A percentile compares a stretch with the other conserved stretches of the same genome.
phyloP scores from a whole-genome alignment of 1,140 invertebrate genomes.

The Dinothrombium tinctorium region DNA sequence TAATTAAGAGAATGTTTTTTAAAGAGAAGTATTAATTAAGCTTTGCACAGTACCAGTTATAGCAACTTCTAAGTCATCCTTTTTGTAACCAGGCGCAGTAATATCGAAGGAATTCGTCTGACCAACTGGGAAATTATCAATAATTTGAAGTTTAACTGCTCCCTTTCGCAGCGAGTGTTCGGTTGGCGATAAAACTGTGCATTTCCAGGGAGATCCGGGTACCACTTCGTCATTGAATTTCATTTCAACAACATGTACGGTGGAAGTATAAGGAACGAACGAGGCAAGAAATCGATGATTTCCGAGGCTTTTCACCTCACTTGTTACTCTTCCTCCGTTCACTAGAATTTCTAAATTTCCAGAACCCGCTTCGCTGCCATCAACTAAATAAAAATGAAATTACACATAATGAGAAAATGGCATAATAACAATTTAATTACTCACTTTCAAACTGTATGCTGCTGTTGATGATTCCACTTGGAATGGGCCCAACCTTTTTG shows the following conservation, averaged over 20 bases:
- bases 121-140: constrained; percentile 61
- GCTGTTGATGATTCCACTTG: constrained; percentile 57
- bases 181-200: constrained; percentile 43
- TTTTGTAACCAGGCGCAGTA: constrained; percentile 36
- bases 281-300: constrained; percentile 59
- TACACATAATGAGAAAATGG: neutral
- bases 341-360: constrained; percentile 91
- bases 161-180: constrained; percentile 35
- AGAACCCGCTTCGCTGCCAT: constrained; percentile 75
- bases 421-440: constrained; percentile 19
- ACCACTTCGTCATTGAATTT: constrained; percentile 84
- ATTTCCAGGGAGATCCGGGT: constrained; percentile 70
- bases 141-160: constrained; percentile 32
- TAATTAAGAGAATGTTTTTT: constrained; percentile 4
- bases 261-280: constrained; percentile 64
- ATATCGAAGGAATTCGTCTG: constrained; percentile 63
- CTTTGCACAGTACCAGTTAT: neutral
- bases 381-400: constrained; percentile 37
- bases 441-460: constrained; percentile 88
- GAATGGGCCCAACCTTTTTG: constrained; percentile 54
- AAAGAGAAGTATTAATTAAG: neutral
- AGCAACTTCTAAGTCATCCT: constrained; percentile 28
- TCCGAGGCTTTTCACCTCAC: constrained; percentile 72
- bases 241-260: constrained; percentile 70
- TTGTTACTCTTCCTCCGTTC: constrained; percentile 79